phyloP scores from a whole-genome alignment of 2,113 vertebrate genomes.

The Hydrochoerus hydrochaeris region DNA sequence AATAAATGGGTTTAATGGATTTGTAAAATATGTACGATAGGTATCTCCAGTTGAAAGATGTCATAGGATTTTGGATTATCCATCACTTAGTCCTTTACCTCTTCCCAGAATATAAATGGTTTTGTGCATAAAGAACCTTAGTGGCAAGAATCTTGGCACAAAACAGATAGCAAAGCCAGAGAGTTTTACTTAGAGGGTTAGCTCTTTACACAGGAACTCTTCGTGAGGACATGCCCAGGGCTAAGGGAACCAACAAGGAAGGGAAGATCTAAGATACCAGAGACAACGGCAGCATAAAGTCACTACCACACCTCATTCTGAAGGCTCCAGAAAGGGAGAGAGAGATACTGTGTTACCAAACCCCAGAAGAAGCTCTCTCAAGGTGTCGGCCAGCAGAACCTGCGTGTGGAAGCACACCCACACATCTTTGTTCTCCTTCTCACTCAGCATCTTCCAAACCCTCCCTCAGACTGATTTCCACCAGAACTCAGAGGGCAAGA shows the following conservation, averaged over 20 bases:
- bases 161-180: not conserved
- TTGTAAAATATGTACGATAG: not conserved
- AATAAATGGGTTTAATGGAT: not conserved
- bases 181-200: not conserved
- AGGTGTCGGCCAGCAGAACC: too few species aligned
- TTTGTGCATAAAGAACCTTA: not conserved
- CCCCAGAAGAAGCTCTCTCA: not conserved
- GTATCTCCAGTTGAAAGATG: not conserved
- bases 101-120: conserved; percentile 11
- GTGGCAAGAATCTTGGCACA: not conserved
- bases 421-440: not conserved
- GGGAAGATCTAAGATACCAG: not conserved
- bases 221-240: not conserved
- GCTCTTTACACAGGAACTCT: not conserved
- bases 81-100: not conserved
- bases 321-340: not conserved
- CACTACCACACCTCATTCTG: not conserved
- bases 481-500: not conserved
- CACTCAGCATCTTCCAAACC: not conserved
- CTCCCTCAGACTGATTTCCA: not conserved
- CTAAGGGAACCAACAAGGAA: not conserved
- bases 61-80: not conserved
- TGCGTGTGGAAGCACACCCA: not conserved
- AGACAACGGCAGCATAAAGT: not conserved
- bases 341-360: not conserved